Evolutionary conservation across 1,140 invertebrate species (phyloP).

Genomic region (Drusus annulatus): DNA sequence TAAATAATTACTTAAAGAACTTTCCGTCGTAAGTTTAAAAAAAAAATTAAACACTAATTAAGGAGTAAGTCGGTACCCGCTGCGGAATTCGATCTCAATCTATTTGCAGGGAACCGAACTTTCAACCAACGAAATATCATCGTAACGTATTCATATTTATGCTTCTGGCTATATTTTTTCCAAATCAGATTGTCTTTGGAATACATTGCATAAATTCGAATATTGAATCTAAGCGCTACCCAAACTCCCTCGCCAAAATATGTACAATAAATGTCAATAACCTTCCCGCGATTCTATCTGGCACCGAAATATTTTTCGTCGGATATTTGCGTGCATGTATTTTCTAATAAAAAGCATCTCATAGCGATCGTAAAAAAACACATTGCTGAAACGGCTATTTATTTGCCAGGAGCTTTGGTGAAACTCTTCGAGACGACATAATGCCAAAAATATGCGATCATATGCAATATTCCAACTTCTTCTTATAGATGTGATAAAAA

Average conservation of each 20-base stretch:
- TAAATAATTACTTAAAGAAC: no score
- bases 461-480: neutral
- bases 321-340: slow-evolving; percentile 46
- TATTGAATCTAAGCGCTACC: slow-evolving; percentile 55
- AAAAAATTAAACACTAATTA: no score
- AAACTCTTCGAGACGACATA: slow-evolving; percentile 10
- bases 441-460: slow-evolving; percentile 7
- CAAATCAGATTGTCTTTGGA: slow-evolving; percentile 58
- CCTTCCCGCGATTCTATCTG: slow-evolving; percentile 22
- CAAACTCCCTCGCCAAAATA: slow-evolving; percentile 50
- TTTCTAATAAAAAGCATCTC: slow-evolving; percentile 49
- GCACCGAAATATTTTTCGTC: slow-evolving; percentile 38
- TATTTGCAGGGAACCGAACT: no score
- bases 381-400: slow-evolving; percentile 47
- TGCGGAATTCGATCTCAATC: no score
- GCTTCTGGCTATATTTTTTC: slow-evolving; percentile 34
- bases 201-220: slow-evolving; percentile 59
- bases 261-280: slow-evolving; percentile 59
- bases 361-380: slow-evolving; percentile 46
- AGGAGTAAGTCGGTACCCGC: no score
- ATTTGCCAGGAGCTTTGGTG: slow-evolving; percentile 8
- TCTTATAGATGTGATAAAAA: neutral
- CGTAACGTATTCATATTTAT: neutral
- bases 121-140: no score
- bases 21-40: no score